Evolutionary conservation across 2,797 vertebrate genomes (phyloP).

Genomic region (Philypnodon macrostomus): DNA sequence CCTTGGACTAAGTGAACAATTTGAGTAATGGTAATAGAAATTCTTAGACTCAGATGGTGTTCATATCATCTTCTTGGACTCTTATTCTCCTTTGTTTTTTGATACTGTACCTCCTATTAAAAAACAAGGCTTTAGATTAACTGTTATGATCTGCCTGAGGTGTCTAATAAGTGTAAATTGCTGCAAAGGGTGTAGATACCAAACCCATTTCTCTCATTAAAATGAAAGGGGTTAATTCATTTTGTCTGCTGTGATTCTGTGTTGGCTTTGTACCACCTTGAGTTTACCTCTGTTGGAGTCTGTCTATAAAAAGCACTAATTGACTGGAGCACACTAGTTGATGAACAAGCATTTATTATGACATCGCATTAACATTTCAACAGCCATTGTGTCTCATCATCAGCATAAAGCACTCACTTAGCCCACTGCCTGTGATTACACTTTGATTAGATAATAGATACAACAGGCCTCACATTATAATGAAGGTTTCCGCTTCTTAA

Average conservation of each 20-base stretch:
- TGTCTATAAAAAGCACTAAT: conserved; percentile 29
- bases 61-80: no score
- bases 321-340: conserved; percentile 25
- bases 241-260: not conserved
- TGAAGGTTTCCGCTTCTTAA: not conserved
- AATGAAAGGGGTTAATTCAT: no score
- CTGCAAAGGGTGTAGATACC: no score
- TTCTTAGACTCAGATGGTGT: no score
- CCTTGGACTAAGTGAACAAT: no score
- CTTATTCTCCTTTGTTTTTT: no score
- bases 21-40: no score
- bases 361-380: conserved; percentile 34
- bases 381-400: conserved; percentile 9
- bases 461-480: conserved; percentile 8
- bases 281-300: conserved; percentile 8
- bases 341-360: conserved; percentile 28
- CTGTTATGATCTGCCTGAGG: no score
- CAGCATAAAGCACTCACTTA: conserved; percentile 7
- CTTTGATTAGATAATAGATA: conserved; percentile 19
- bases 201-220: no score
- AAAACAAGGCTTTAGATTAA: no score
- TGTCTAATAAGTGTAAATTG: no score
- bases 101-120: no score
- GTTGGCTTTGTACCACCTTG: conserved; percentile 14
- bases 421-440: conserved; percentile 10